Conservation (phyloP, 2,113 vertebrate genomes). For the Aspidoscelis tigris region DNA sequence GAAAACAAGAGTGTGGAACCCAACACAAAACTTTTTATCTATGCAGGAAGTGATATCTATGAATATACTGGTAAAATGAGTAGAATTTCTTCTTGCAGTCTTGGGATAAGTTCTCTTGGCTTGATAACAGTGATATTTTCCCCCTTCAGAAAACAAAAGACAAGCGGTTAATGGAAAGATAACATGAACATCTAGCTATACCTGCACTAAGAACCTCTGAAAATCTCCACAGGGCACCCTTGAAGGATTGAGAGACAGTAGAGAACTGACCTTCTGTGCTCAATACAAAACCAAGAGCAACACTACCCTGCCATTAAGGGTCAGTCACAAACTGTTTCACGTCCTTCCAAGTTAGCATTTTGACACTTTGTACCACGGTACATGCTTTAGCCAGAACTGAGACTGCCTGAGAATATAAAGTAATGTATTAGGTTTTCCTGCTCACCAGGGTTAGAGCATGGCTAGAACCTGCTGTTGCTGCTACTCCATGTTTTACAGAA, state of each 20-base stretch:
- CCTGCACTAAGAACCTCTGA: constrained; percentile 16
- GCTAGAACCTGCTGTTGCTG: background rate
- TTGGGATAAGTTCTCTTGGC: constrained; percentile 47
- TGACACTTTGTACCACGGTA: background rate
- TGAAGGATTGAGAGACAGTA: background rate
- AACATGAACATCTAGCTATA: background rate
- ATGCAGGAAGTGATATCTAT: background rate
- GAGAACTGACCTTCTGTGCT: background rate
- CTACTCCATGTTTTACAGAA: background rate
- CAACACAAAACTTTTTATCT: background rate
- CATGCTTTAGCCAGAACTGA: background rate
- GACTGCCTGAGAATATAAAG: background rate
- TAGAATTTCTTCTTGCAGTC: background rate
- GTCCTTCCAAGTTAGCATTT: no score
- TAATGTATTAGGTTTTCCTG: no score
- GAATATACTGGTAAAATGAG: background rate
- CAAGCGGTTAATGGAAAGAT: constrained; percentile 53
- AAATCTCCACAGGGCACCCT: background rate
- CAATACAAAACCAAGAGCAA: background rate
- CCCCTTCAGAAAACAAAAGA: constrained; percentile 69
- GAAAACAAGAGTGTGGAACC: background rate
- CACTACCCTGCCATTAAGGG: background rate
- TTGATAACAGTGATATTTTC: constrained; percentile 53
- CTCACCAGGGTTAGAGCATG: background rate
- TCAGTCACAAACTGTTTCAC: background rate